Evolutionary conservation across 1,140 invertebrate genomes (phyloP), one percentile per base, ranked within the genome.

Genomic region (Lasioglossum albipes): DNA sequence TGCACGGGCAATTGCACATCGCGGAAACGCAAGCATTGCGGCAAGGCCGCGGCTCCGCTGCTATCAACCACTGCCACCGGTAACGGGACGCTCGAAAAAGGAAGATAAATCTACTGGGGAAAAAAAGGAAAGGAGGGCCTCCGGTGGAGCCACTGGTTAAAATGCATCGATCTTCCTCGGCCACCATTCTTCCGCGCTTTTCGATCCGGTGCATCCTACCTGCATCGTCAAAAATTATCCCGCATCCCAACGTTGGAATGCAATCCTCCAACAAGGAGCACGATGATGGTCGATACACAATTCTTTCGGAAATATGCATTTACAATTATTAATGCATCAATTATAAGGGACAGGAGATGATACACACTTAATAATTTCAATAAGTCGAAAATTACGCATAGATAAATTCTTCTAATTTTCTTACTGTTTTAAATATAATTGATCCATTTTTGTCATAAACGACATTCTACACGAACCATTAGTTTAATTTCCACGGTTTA

Each of bases 211-310:
- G 59, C 81, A 86, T 87, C 78, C 85, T 81, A 78, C 84, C 54
- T 66, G 84, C 71, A 52, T 66, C 22, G 52, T 36, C 64, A 65
- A 83, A 83, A 86, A 85, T 85, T 85, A 86, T 85, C 76, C 84
- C 64, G n/a, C 59, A 54, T 45, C 72, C 76, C 83, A 83, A 77
- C 77, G 80, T 79, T 64, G 66, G 0, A 5, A 62, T 5, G 36
- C 36, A 36, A 36, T 36, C 36, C 3, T 27, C 27, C 27, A 27
- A 27, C 27, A 27, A 27, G 1, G 27, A 27, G 1, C 27, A 27
- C 27, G 27, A 27, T 1, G 27, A 27, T 27, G 27, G 27, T 27
- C 27, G 27, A 27, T 27, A 27, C 27, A 1, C 27, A 27, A 27
- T 27, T 27, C 27, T 27, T 27, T 27, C 1, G 0, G 0, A 27